These are phyloP conservation scores for Xyrichtys novacula DNA, from an alignment of 2,797 vertebrate genomes.

Conservation along the genomic window DNA sequence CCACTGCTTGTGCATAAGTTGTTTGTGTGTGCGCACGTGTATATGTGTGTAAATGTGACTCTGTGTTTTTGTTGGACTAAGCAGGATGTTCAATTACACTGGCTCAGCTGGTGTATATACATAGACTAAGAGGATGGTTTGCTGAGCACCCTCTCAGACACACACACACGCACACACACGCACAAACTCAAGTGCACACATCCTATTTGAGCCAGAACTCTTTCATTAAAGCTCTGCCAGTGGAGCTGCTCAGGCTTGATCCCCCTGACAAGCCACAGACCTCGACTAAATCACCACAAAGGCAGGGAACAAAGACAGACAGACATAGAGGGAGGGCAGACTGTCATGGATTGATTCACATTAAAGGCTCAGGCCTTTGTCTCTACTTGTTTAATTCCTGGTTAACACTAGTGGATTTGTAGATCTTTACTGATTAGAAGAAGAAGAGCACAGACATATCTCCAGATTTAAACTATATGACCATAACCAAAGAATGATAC, in stretches of 20 bases:
- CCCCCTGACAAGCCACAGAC: constrained; percentile 58
- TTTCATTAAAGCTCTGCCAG: constrained; percentile 74
- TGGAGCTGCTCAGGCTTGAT: constrained; percentile 52
- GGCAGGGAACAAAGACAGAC: constrained; percentile 43
- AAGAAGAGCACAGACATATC: too few species aligned
- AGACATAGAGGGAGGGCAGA: constrained; percentile 8
- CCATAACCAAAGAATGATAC: too few species aligned
- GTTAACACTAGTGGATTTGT: not conserved
- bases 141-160: constrained; percentile 27
- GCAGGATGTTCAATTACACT: constrained; percentile 75
- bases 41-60: constrained; percentile 3
- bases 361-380: constrained; percentile 15
- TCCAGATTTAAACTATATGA: too few species aligned
- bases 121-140: constrained; percentile 46
- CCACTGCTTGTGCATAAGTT: constrained; percentile 17
- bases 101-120: constrained; percentile 59
- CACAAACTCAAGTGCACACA: constrained; percentile 9
- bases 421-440: not conserved
- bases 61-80: constrained; percentile 57
- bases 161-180: constrained; percentile 2
- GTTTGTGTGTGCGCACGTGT: constrained; percentile 9
- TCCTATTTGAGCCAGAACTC: constrained; percentile 48
- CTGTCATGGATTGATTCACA: constrained; percentile 42
- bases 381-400: constrained; percentile 30
- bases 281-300: constrained; percentile 50